Percentiles rank a stretch among this genome's conserved stretches.
Conservation (phyloP, 2,113 vertebrate genomes). For the Alethe diademata region DNA sequence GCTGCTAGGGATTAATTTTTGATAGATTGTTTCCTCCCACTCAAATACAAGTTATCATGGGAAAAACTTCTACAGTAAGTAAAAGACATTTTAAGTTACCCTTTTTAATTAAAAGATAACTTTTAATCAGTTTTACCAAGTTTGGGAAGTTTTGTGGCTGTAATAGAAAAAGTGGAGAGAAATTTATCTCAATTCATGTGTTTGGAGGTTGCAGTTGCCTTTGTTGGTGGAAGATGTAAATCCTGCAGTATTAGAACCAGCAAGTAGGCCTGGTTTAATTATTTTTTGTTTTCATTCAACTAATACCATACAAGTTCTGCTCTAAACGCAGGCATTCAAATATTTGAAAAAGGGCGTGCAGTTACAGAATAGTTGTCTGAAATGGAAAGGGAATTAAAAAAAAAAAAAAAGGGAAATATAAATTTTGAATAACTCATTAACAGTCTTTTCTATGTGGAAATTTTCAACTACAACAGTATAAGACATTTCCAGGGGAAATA, state of each 20-base stretch:
- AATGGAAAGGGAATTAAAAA: not conserved
- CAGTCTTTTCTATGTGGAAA: not conserved
- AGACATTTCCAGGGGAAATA: not conserved
- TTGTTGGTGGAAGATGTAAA: not conserved
- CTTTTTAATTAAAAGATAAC: not conserved
- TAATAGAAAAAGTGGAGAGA: not conserved
- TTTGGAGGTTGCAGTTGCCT: not conserved
- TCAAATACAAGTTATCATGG: not conserved
- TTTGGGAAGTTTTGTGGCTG: not conserved
- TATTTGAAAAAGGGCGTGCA: not conserved
- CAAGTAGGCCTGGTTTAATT: not conserved
- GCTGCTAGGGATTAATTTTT: not conserved
- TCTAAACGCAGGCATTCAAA: not conserved
- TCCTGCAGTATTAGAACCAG: not conserved
- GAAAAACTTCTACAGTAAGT: not conserved
- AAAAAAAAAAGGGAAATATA: fast-evolving
- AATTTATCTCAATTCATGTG: not conserved
- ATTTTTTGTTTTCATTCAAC: not conserved
- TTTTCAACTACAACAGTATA: not conserved
- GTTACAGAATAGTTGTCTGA: not conserved
- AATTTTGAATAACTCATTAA: not conserved
- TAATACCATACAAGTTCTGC: not conserved
- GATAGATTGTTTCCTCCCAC: not conserved
- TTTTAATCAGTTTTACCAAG: not conserved
- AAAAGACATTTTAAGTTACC: not conserved